A percentile compares a stretch with the other conserved stretches of the same genome.
phyloP scores from a whole-genome alignment of 37 sponge, comb jelly and placozoan species.

The Aphrocallistes beatrix region DNA sequence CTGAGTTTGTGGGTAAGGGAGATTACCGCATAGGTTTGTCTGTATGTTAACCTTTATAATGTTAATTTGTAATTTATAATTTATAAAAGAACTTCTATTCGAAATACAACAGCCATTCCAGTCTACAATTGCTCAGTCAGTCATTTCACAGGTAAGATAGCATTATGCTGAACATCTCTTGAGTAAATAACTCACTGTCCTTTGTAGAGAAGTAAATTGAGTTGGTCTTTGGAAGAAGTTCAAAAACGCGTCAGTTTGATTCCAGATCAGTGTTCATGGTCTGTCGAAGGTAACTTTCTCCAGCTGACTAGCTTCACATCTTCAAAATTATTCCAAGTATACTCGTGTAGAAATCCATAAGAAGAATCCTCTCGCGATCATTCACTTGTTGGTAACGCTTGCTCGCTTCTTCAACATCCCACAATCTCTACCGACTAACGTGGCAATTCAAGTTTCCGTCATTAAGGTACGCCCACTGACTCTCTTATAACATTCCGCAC shows the following conservation, averaged over 20 bases:
- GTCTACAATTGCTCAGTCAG: neutral
- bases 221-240: constrained; percentile 8
- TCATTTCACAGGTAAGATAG: neutral
- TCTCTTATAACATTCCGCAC: neutral
- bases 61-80: neutral
- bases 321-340: no score
- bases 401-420: constrained; percentile 66
- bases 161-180: no score
- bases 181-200: no score
- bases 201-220: constrained; percentile 3
- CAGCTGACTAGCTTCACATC: no score
- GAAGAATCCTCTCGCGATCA: constrained; percentile 64
- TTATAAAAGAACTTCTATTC: neutral
- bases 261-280: constrained; percentile 27
- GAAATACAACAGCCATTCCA: constrained; percentile 7
- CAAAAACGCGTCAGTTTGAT: neutral
- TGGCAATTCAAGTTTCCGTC: constrained; percentile 31
- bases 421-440: constrained; percentile 60
- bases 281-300: constrained; percentile 29
- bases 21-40: neutral
- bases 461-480: neutral
- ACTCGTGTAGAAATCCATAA: constrained; percentile 66
- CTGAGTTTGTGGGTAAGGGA: constrained; percentile 66
- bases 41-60: neutral
- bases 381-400: constrained; percentile 83